These are phyloP conservation scores for Stomatorhinus walkeri DNA, from an alignment of 2,797 vertebrate species.

Conservation along the genomic window DNA sequence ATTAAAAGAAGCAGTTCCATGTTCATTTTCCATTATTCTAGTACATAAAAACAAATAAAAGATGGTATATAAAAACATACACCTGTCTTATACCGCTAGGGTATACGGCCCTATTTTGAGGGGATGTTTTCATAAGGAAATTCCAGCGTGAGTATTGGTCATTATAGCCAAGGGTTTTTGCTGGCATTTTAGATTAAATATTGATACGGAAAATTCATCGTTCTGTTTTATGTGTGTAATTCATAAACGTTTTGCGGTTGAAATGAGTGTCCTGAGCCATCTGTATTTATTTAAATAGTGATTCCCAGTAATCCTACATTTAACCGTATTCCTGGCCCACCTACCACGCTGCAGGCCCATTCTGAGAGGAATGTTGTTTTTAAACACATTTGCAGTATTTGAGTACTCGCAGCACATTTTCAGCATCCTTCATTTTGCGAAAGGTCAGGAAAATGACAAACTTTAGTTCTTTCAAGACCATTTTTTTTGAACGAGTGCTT, in stretches of 20 bases:
- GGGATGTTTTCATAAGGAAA: not conserved
- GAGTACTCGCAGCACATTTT: not conserved
- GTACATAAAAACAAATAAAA: not conserved
- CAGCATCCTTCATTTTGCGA: not conserved
- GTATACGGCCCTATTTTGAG: not conserved
- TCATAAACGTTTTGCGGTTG: not conserved
- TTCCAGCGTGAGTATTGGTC: not conserved
- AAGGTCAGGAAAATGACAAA: not conserved
- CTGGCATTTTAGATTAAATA: slow-evolving; percentile 7
- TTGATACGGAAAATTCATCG: not conserved
- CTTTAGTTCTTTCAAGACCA: not conserved
- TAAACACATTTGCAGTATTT: slow-evolving; percentile 1
- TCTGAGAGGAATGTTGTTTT: not conserved
- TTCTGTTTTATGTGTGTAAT: not conserved
- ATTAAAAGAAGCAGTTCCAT: slow-evolving; percentile 3
- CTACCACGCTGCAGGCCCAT: not conserved
- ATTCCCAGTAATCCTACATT: not conserved
- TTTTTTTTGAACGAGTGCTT: not conserved
- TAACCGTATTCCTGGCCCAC: not conserved
- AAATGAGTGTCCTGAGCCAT: not conserved
- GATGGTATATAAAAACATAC: not conserved
- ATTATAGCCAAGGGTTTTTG: not conserved
- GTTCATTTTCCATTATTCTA: not conserved
- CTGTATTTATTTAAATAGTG: not conserved
- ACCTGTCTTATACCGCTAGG: not conserved